Evolutionary conservation across 2,113 vertebrate species (phyloP), one percentile per base, ranked within the genome.

Genomic region (Agelaius tricolor): DNA sequence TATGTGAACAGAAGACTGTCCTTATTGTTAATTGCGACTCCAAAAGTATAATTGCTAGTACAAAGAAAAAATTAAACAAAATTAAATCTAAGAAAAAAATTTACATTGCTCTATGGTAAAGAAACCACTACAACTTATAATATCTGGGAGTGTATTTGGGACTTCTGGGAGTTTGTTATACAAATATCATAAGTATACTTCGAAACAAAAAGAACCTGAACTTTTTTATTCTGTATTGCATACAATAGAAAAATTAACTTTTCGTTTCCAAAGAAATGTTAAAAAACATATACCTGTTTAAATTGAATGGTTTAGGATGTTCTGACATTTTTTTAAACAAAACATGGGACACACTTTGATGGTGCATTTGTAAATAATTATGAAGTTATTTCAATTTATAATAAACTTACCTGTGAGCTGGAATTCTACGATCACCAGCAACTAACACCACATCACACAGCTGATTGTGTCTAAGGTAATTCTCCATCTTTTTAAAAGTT

Each of bases 401-500:
- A 79, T n/a, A 73, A 77, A 57, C 81, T 97, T 90, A 99, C 99
- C 99, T 99, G 97, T 99, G 99, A 67, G 99, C 99, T 87, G 99
- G 99, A 98, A 99, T 99, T 96, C 98, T 98, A 44, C 99, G 98
- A 43, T 99, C 99, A 82, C 99, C 99, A 63, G 98, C 99, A 95
- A 99, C 98, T 91, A 99, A 98, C 55, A 99, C 98, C 73, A 99
- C 99, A 85, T 99, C 99, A 83, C 99, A 99, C 4, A 99, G 98
- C 93, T 99, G 99, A 57, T 99, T 98, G 86, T 98, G 98, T 95
- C 98, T 98, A 87, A 99, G 98, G 96, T 99, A 99, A 86, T 99
- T 98, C 98, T 99, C 99, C 99, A 99, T 99, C 97, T 98, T 99
- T 93, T 98, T 98, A 98, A 99, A 99, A 68, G 99, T 99, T 92